A percentile compares a stretch with the other conserved stretches of the same genome.
These are phyloP conservation scores for Proteles cristata DNA, from an alignment of 2,113 vertebrate genomes.

Conservation along the genomic window DNA sequence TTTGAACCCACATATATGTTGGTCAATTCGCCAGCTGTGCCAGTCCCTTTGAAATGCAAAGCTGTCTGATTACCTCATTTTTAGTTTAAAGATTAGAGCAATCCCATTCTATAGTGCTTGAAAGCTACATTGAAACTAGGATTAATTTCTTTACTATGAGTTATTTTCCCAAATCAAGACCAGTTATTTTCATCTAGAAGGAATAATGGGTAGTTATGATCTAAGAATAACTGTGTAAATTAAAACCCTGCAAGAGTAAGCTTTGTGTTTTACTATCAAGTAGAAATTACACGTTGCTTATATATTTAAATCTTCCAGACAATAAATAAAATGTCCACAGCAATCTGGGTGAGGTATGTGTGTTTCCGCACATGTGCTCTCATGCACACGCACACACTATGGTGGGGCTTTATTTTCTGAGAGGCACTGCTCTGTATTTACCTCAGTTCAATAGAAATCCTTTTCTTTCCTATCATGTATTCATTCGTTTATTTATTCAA, in stretches of 20 bases:
- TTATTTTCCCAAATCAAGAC: constrained; percentile 58
- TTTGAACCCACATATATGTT: background rate
- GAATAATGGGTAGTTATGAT: background rate
- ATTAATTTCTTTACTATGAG: constrained; percentile 48
- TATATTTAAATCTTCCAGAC: constrained; percentile 26
- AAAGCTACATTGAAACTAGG: background rate
- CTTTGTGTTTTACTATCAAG: background rate
- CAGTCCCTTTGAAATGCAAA: constrained; percentile 36
- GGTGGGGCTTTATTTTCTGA: background rate
- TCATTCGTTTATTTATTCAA: background rate
- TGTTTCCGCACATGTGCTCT: background rate
- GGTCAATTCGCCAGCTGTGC: background rate
- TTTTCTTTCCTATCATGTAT: background rate
- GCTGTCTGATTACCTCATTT: constrained; percentile 8
- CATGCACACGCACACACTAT: background rate
- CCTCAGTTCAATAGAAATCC: background rate
- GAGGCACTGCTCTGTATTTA: background rate
- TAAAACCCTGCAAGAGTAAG: constrained; percentile 1
- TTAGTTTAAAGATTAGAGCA: background rate
- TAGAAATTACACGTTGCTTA: background rate
- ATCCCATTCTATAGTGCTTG: background rate
- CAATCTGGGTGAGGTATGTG: background rate
- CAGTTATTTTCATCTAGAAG: constrained; percentile 43
- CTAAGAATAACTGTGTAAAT: background rate
- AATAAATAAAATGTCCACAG: background rate